phyloP scores from a whole-genome alignment of 1,140 invertebrate species.

The Uloborus diversus region DNA sequence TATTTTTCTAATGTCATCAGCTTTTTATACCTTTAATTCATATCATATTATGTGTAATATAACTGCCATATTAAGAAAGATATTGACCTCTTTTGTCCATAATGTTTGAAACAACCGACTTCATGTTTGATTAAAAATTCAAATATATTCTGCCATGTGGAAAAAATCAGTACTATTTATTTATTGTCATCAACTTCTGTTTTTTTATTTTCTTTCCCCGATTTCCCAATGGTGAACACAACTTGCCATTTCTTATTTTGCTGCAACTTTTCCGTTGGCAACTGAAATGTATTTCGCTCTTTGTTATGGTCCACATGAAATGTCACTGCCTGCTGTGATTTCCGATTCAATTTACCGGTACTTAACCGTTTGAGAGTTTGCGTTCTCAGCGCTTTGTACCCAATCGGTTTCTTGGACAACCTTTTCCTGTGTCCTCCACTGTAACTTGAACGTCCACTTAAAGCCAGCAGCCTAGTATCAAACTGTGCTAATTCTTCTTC shows the following conservation, averaged over 20 bases:
- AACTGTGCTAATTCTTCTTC: constrained; percentile 33
- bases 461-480: background rate
- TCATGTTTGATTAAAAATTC: background rate
- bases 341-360: constrained; percentile 14
- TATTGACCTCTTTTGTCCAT: background rate
- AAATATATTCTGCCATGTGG: background rate
- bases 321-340: constrained; percentile 57
- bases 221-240: constrained; percentile 77
- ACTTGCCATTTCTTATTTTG: constrained; percentile 89
- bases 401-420: background rate
- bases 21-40: background rate
- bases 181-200: background rate
- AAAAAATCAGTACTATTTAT: background rate
- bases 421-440: constrained; percentile 1
- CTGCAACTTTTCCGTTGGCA: constrained; percentile 84
- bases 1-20: background rate
- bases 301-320: constrained; percentile 69
- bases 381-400: constrained; percentile 21
- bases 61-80: background rate
- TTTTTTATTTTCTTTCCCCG: constrained; percentile 3
- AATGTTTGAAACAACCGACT: background rate
- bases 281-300: constrained; percentile 82
- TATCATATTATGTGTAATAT: background rate
- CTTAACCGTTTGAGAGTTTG: constrained; percentile 34
- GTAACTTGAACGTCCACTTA: background rate